These are phyloP conservation scores for Vulpes lagopus DNA, from an alignment of 2,113 vertebrate species.

Conservation along the genomic window DNA sequence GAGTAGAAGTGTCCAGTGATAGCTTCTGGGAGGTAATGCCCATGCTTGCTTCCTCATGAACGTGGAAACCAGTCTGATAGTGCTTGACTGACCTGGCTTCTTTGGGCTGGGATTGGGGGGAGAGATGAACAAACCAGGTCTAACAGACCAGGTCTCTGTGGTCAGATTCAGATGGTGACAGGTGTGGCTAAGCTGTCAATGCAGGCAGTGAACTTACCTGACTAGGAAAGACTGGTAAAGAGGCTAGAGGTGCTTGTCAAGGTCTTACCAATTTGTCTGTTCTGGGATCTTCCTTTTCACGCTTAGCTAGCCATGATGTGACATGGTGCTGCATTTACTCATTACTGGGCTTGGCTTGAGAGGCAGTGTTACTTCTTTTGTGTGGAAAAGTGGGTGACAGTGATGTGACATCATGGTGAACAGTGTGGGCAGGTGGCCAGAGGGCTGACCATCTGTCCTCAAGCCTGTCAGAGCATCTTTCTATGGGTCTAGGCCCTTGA, in stretches of 20 bases:
- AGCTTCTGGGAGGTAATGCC: slow-evolving; percentile 98
- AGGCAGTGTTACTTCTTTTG: neutral
- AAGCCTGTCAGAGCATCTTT: neutral
- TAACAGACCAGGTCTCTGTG: neutral
- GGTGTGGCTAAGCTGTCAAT: neutral
- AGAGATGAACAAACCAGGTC: neutral
- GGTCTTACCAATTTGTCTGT: neutral
- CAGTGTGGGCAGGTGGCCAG: neutral
- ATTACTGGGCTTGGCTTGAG: neutral
- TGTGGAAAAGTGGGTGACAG: rapidly evolving
- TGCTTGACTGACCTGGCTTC: neutral
- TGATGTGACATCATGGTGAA: neutral
- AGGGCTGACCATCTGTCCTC: neutral
- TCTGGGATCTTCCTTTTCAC: neutral
- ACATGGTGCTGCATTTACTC: no score
- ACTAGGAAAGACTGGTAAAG: neutral
- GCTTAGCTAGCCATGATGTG: neutral
- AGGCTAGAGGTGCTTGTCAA: neutral
- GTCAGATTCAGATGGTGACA: neutral
- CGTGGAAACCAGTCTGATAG: neutral
- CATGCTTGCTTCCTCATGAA: neutral
- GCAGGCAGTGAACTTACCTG: neutral
- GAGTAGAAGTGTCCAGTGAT: slow-evolving; percentile 96
- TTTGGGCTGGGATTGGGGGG: no score
- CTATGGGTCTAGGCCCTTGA: neutral